Evolutionary conservation across 2,113 vertebrate genomes (phyloP), one percentile per base, ranked within the genome.

Genomic region (Columba livia): DNA sequence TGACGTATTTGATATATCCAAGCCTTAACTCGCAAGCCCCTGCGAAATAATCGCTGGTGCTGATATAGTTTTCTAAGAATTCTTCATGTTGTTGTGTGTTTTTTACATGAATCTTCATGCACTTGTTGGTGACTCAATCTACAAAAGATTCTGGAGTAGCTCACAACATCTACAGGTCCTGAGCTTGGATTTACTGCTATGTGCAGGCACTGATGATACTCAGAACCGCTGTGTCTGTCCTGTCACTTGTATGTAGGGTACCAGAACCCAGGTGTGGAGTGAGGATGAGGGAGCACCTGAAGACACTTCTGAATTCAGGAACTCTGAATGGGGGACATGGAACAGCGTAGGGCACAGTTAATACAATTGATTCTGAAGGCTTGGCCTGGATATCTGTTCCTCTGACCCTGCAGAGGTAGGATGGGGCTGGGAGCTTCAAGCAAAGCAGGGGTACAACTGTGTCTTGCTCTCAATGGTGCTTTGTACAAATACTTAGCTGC

Each of bases 1-100:
- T 85, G 34, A 87, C 15, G 20, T 40, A 85, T 86, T 88, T 88
- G 21, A 11, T 70, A 51, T 14, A 12, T 60, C 44, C 69, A 61
- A 36, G 42, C 38, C 53, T 94, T 84, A 90, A 67, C 79, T 75
- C 78, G 85, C 28, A 80, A 88, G 60, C 79, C 28, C 5, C 12
- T 12, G 18, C 85, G 67, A 93, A 95, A 71, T 90, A 85, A 67
- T 61, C 71, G 36, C 67, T 70, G 66, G 9, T 81, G 18, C 40
- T 85, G 6, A 10, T 80, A 31, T 17, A 31, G 34, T 48, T 78
- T 85, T 78, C 69, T 71, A n/a, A 80, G 64, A 86, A 31, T 12
- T 47, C 75, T 86, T 58, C 36, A 9, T 1, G 4, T 21, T 73
- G 6, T 65, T 54, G 11, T 58, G 20, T 32, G 9, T 5, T 47